phyloP scores from a whole-genome alignment of 2,113 vertebrate species.

The Cavia porcellus region DNA sequence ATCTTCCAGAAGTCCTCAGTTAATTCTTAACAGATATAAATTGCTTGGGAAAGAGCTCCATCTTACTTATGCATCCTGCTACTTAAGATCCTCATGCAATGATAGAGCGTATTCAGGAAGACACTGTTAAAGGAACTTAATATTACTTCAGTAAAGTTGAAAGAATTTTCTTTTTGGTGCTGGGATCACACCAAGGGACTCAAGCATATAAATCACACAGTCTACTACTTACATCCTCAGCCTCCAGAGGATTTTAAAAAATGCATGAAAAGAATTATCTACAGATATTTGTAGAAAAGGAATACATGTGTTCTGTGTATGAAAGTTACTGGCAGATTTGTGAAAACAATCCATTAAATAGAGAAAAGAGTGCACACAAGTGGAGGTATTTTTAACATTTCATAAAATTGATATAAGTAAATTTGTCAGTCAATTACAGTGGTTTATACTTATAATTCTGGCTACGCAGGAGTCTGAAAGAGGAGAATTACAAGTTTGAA shows the following conservation, averaged over 20 bases:
- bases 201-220: neutral
- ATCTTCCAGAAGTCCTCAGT: too few species aligned
- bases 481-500: neutral
- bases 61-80: neutral
- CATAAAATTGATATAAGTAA: neutral
- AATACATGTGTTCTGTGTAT: neutral
- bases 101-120: neutral
- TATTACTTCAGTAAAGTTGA: neutral
- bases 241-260: neutral
- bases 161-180: neutral
- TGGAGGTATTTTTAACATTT: neutral
- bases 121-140: slow-evolving; percentile 9
- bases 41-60: neutral
- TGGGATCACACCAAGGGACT: neutral
- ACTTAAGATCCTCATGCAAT: neutral
- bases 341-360: neutral
- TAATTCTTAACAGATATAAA: neutral
- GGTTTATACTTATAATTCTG: neutral
- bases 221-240: neutral
- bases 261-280: neutral
- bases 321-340: neutral
- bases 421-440: neutral
- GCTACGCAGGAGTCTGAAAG: neutral
- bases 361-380: neutral
- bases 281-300: slow-evolving; percentile 12